These are phyloP conservation scores for Lipophrys pholis DNA, from an alignment of 2,113 vertebrate genomes.

Conservation along the genomic window DNA sequence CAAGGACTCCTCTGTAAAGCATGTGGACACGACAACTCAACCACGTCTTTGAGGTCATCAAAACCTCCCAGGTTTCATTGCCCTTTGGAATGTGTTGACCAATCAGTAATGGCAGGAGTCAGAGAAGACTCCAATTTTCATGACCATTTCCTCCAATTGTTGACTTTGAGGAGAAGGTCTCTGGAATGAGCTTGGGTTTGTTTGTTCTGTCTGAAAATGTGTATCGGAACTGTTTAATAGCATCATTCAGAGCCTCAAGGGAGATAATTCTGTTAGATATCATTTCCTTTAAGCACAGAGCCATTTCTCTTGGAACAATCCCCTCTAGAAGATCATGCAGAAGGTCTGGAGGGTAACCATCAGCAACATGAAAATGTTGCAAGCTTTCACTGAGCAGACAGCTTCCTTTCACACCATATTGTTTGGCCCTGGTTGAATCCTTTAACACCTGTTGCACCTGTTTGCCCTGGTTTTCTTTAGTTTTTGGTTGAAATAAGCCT, in stretches of 20 bases:
- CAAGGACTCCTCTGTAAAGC: background rate
- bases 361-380: slow-evolving; percentile 38
- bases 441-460: slow-evolving; percentile 27
- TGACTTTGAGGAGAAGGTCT: slow-evolving; percentile 8
- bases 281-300: slow-evolving; percentile 12
- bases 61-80: background rate
- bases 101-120: slow-evolving; percentile 20
- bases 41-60: too few relatives aligned
- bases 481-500: slow-evolving; percentile 26
- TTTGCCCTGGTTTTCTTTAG: slow-evolving; percentile 32
- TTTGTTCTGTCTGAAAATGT: slow-evolving; percentile 26
- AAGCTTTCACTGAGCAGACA: slow-evolving; percentile 17
- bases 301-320: slow-evolving; percentile 1
- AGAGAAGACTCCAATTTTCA: slow-evolving; percentile 31
- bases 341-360: slow-evolving; percentile 24
- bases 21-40: background rate
- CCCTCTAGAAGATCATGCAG: slow-evolving; percentile 45
- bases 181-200: slow-evolving; percentile 25
- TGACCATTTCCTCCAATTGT: slow-evolving; percentile 7
- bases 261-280: slow-evolving; percentile 31
- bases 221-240: slow-evolving; percentile 27
- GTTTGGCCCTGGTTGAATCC: background rate
- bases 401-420: slow-evolving; percentile 19
- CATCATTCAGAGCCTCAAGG: slow-evolving; percentile 4
- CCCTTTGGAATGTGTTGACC: slow-evolving; percentile 7